Evolutionary conservation across 2,797 vertebrate species (phyloP).

Genomic region (Pelochelys cantorii): DNA sequence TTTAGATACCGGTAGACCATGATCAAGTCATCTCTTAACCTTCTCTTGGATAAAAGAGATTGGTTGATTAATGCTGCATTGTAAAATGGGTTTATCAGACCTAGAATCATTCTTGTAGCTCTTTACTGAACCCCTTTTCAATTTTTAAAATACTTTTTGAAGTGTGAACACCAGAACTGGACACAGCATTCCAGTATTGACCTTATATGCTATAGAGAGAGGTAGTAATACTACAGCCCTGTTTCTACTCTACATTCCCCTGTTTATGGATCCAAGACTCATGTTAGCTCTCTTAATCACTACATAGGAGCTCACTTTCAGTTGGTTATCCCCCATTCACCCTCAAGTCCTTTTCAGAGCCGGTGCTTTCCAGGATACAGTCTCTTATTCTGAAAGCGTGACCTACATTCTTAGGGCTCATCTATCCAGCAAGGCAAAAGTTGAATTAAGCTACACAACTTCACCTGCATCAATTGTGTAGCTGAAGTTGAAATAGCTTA

Average conservation of each 20-base stretch:
- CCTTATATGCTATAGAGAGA: not conserved
- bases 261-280: not conserved
- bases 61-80: no score
- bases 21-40: no score
- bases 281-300: not conserved
- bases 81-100: no score
- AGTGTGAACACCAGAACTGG: not conserved
- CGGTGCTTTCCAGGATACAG: not conserved
- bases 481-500: no score
- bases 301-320: not conserved
- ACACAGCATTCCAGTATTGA: not conserved
- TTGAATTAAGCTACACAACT: no score
- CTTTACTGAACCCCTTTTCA: not conserved
- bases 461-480: no score
- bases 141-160: not conserved
- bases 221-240: not conserved
- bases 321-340: not conserved
- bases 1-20: no score
- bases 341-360: not conserved
- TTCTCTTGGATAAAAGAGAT: no score
- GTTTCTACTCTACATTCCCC: not conserved
- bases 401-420: not conserved
- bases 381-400: not conserved
- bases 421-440: no score
- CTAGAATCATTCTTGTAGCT: not conserved